Percentiles rank a stretch among this genome's conserved stretches.
These are phyloP conservation scores for Catocala fraxini DNA, from an alignment of 2,888 invertebrate genomes.

Conservation along the genomic window DNA sequence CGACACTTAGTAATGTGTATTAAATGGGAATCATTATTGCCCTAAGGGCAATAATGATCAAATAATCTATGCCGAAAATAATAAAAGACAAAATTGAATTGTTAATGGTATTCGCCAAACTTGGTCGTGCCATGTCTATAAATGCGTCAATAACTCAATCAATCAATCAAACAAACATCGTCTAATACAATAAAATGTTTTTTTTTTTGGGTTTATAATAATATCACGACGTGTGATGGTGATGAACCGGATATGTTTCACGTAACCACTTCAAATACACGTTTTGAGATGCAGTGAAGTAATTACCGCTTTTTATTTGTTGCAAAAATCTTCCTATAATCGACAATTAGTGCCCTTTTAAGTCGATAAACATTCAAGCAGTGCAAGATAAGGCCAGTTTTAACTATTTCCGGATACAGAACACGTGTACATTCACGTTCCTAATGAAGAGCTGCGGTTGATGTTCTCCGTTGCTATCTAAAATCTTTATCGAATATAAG, in stretches of 20 bases:
- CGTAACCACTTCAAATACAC: constrained; percentile 1
- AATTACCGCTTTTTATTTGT: constrained; percentile 1
- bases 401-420: neutral
- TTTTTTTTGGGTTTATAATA: neutral
- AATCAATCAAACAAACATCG: constrained; percentile 6
- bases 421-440: neutral
- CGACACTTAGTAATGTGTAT: constrained; percentile 8
- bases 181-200: neutral
- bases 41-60: no score
- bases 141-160: neutral
- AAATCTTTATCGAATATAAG: no score
- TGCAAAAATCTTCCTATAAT: neutral
- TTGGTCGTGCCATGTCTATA: no score
- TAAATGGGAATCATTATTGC: neutral
- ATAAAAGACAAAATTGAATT: no score
- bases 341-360: constrained; percentile 6
- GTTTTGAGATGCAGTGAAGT: neutral
- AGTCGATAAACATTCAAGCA: constrained; percentile 1
- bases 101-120: no score
- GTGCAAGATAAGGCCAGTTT: neutral
- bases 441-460: neutral
- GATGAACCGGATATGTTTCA: neutral
- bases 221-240: constrained; percentile 4
- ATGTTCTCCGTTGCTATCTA: neutral
- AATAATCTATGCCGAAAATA: no score